Evolutionary conservation across 2,113 vertebrate species (phyloP), one percentile per base, ranked within the genome.

Genomic region (Plotosus lineatus): DNA sequence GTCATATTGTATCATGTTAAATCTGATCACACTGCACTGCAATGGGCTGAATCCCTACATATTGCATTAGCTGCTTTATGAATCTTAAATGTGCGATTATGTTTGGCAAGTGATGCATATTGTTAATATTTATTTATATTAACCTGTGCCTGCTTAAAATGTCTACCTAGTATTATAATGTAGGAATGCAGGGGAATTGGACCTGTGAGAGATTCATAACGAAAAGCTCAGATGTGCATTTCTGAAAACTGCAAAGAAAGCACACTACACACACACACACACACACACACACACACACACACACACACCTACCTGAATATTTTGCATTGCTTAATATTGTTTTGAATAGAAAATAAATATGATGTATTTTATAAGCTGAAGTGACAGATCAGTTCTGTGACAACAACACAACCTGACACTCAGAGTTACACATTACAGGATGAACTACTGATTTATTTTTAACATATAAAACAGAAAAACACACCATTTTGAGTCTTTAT

Each of bases 201-300:
- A 28, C 48, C 68, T 75, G 79, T 23, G 51, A 78, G 60, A 82
- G 48, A 61, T 31, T 40, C 36, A 38, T 46, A 65, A 58, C 50
- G 77, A 23, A 65, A 75, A 53, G 78, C 82, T 84, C 60, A 68
- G 72, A 60, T 33, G 53, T 84, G 74, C 78, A 80, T 53, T 58
- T 42, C 68, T 73, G 72, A 73, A 77, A 84, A 77, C 79, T 84
- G 83, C 83, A 77, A 40, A 84, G 73, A 80, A 81, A 81, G 74
- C 79, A 77, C 38, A 26, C 26, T 77, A 81, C 77, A 66, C 79
- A 77, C 38, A 26, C 26, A 48, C 15, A 50, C 81, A 71, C 61
- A 53, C 36, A 65, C 36, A 75, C 46, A 66, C 75, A 53, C 58
- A 33, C 28, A 58, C 51, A 77, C 50, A 65, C 46, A 74, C 60